A percentile compares a stretch with the other conserved stretches of the same genome.
Conservation (phyloP, 2,888 invertebrate genomes). For the Pyralis farinalis region DNA sequence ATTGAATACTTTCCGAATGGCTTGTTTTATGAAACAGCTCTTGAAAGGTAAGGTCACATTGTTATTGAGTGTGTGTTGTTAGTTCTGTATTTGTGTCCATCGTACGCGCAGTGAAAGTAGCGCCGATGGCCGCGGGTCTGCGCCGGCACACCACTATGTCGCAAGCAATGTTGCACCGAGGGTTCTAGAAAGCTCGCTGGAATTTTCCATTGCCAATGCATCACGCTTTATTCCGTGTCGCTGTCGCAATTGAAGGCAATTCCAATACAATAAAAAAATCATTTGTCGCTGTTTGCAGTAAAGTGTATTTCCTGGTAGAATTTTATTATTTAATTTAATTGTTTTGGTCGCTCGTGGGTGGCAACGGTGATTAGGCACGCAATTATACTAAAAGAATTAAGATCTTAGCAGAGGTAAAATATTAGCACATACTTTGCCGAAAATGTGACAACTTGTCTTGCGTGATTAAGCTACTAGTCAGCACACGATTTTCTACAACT, state of each 20-base stretch:
- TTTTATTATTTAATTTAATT: not conserved
- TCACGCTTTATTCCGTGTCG: constrained; percentile 31
- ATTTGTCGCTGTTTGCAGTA: not conserved
- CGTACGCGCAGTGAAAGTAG: constrained; percentile 63
- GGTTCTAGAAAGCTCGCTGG: constrained; percentile 63
- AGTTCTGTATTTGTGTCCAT: constrained; percentile 15
- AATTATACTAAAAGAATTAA: too few species aligned
- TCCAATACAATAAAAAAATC: constrained; percentile 6
- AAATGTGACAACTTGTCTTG: too few species aligned
- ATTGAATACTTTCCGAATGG: not conserved
- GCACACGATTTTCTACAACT: too few species aligned
- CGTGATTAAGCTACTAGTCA: too few species aligned
- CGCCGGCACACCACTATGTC: constrained; percentile 38
- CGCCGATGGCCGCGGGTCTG: constrained; percentile 19
- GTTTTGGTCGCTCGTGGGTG: not conserved
- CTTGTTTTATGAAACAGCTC: constrained; percentile 20
- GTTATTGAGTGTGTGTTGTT: constrained; percentile 13
- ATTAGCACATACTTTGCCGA: too few species aligned
- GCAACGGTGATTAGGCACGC: not conserved
- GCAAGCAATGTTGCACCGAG: constrained; percentile 36
- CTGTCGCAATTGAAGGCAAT: constrained; percentile 25
- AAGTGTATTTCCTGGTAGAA: constrained; percentile 14
- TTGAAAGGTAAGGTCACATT: constrained; percentile 29
- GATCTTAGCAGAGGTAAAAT: too few species aligned
- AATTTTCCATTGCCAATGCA: constrained; percentile 46